Percentiles rank a stretch among this genome's conserved stretches.
Conservation (phyloP, 2,113 vertebrate genomes). For the Sapajus apella region DNA sequence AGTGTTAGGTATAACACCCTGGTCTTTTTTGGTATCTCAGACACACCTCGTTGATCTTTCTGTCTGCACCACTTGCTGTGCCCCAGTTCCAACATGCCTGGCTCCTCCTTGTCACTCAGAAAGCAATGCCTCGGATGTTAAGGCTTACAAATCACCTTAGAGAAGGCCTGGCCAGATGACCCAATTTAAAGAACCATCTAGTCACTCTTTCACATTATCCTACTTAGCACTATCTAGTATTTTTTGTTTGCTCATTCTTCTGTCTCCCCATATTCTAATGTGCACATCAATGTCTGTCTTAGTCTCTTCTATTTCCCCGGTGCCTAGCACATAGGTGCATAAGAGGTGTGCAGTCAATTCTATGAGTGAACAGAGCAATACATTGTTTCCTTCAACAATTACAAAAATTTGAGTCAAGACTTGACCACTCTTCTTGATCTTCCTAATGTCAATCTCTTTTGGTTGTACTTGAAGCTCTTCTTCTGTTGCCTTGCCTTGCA, state of each 20-base stretch:
- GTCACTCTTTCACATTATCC: background rate
- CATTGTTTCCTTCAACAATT: background rate
- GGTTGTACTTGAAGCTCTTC: background rate
- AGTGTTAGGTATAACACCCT: background rate
- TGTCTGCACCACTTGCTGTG: background rate
- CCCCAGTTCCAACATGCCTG: background rate
- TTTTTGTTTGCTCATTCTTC: background rate
- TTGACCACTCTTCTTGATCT: background rate
- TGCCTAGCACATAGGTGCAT: background rate
- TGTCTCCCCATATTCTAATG: background rate
- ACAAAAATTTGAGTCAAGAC: background rate
- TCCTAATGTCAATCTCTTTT: background rate
- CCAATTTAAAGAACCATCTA: background rate
- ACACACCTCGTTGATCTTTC: background rate
- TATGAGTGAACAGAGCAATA: background rate
- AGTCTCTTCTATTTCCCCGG: background rate
- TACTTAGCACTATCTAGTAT: background rate
- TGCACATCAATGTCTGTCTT: background rate
- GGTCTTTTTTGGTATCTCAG: background rate
- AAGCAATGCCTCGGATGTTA: background rate
- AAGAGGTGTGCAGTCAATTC: background rate
- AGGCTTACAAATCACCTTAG: background rate
- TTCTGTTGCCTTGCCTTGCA: too few species aligned
- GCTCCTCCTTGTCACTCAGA: background rate
- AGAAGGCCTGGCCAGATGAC: background rate